Conservation (phyloP, 2,113 vertebrate genomes). For the Colius striatus region DNA sequence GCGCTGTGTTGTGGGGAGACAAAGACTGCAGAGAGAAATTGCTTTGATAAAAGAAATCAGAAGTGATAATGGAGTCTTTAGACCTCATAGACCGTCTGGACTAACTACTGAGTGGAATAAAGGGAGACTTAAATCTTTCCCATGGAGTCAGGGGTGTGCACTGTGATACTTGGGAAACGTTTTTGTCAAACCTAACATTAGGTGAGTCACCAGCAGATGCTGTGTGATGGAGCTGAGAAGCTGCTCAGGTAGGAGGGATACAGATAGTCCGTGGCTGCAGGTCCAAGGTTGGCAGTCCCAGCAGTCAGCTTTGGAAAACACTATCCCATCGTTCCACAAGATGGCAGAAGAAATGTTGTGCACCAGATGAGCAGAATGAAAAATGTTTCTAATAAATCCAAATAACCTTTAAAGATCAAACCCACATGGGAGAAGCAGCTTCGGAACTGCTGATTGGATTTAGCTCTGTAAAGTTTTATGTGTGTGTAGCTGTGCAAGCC, state of each 20-base stretch:
- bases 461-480: conserved; percentile 54
- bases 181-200: background rate
- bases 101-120: background rate
- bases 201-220: background rate
- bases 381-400: conserved; percentile 74
- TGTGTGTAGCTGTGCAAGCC: conserved; percentile 13
- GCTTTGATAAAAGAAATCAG: background rate
- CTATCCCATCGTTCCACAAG: conserved; percentile 25
- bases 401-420: conserved; percentile 76
- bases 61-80: background rate
- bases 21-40: background rate
- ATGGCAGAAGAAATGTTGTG: conserved; percentile 56
- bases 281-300: background rate
- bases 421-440: conserved; percentile 38
- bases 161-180: background rate
- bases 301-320: background rate
- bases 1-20: background rate
- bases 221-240: background rate
- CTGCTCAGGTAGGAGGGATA: background rate
- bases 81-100: background rate
- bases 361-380: conserved; percentile 41
- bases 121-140: background rate
- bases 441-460: conserved; percentile 57
- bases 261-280: background rate
- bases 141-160: no score